Conservation (phyloP, 1,140 invertebrate genomes). For the Sycophila sp. region DNA sequence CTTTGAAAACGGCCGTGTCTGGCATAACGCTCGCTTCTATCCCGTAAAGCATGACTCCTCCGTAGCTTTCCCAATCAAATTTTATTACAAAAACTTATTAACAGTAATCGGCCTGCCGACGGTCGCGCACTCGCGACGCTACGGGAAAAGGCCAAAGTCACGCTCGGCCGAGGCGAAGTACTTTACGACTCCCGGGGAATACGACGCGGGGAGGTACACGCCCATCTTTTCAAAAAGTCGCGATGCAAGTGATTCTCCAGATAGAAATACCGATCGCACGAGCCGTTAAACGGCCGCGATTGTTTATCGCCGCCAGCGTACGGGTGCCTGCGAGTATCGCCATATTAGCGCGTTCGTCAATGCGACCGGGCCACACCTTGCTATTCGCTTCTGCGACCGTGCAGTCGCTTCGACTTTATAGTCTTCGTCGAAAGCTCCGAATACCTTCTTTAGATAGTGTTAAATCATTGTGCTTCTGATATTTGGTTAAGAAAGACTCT, state of each 20-base stretch:
- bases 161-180: background rate
- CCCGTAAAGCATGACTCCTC: too few species aligned
- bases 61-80: too few species aligned
- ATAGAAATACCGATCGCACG: constrained; percentile 31
- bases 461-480: too few species aligned
- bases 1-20: too few species aligned
- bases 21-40: too few species aligned
- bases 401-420: background rate
- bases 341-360: background rate
- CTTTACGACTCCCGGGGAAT: background rate
- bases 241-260: constrained; percentile 33
- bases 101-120: too few species aligned
- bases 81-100: too few species aligned
- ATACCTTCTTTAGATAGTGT: too few species aligned
- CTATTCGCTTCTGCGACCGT: background rate
- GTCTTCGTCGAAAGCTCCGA: too few species aligned
- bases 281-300: constrained; percentile 24
- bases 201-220: background rate
- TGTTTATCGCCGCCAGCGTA: constrained; percentile 24
- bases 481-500: background rate
- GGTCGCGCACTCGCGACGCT: too few species aligned
- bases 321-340: background rate
- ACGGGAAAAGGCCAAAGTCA: too few species aligned
- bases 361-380: background rate
- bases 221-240: background rate